Conservation (phyloP, 2,888 invertebrate genomes). For the Thyatira batis region DNA sequence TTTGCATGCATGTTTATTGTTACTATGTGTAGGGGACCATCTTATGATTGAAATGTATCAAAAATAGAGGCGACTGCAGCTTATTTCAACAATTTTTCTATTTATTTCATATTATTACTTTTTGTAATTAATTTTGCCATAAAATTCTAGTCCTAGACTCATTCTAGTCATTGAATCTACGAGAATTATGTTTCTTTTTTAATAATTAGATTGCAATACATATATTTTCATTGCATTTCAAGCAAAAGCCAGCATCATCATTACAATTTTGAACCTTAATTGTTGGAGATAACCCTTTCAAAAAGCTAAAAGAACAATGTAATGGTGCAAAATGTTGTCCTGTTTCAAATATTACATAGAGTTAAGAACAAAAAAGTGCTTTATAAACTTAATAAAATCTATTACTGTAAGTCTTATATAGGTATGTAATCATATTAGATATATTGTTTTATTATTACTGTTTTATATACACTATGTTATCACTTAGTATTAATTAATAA, state of each 20-base stretch:
- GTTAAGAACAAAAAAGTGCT: background rate
- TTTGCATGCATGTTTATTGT: slow-evolving; percentile 90
- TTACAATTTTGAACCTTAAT: background rate
- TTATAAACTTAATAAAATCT: no score
- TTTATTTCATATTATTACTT: background rate
- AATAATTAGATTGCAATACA: no score
- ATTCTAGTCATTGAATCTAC: background rate
- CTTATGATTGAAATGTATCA: slow-evolving; percentile 74
- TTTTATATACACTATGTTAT: background rate
- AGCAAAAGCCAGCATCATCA: background rate
- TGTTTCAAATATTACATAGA: background rate
- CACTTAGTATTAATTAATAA: background rate
- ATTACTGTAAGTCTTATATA: no score
- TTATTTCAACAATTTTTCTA: background rate
- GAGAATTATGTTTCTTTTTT: no score
- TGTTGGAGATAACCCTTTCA: no score
- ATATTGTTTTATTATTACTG: no score
- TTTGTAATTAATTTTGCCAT: background rate
- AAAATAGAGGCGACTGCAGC: background rate
- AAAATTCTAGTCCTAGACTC: background rate
- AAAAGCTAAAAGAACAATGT: no score
- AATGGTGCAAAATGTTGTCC: no score
- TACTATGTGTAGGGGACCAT: slow-evolving; percentile 83
- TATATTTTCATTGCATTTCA: background rate
- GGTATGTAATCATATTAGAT: no score